Conservation (phyloP, 1,140 invertebrate species). For the Drosophila fuyamai region DNA sequence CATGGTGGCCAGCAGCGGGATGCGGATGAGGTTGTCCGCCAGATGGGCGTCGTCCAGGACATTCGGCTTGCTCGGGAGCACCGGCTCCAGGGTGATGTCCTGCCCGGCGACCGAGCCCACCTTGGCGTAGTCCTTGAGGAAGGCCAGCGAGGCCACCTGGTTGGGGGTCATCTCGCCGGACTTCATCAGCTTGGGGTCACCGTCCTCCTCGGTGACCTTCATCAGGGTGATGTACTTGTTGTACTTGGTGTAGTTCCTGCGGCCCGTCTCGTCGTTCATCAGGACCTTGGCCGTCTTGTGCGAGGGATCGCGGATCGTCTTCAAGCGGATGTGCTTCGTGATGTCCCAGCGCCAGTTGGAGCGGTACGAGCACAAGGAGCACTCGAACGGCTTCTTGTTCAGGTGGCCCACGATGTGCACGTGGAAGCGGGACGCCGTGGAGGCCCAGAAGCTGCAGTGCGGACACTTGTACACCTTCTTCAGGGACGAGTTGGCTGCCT, state of each 20-base stretch:
- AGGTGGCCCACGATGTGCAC: constrained; percentile 96
- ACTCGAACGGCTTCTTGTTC: constrained; percentile 97
- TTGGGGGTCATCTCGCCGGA: constrained; percentile 84
- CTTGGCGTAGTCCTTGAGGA: constrained; percentile 78
- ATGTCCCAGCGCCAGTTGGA: constrained; percentile 99
- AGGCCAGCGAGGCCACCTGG: constrained; percentile 81
- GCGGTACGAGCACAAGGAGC: constrained; percentile 95
- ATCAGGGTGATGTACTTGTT: constrained; percentile 93
- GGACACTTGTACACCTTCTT: constrained; percentile 94
- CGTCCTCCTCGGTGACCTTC: constrained; percentile 85
- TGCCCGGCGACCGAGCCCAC: constrained; percentile 53
- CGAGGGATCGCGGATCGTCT: constrained; percentile 92
- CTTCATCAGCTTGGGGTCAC: constrained; percentile 84
- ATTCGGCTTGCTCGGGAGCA: constrained; percentile 53
- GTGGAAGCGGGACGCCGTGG: constrained; percentile 95
- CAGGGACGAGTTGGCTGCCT: constrained; percentile 84
- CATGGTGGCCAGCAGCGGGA: constrained; percentile 73
- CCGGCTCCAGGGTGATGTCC: constrained; percentile 75
- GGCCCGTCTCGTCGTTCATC: constrained; percentile 95
- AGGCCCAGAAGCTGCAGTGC: constrained; percentile 95
- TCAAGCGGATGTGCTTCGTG: constrained; percentile 96
- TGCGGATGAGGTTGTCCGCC: constrained; percentile 68
- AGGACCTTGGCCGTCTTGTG: constrained; percentile 92
- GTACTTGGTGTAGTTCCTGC: constrained; percentile 96
- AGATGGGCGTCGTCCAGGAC: constrained; percentile 66